Conservation (phyloP, 2,797 vertebrate species). For the Peromyscus eremicus region DNA sequence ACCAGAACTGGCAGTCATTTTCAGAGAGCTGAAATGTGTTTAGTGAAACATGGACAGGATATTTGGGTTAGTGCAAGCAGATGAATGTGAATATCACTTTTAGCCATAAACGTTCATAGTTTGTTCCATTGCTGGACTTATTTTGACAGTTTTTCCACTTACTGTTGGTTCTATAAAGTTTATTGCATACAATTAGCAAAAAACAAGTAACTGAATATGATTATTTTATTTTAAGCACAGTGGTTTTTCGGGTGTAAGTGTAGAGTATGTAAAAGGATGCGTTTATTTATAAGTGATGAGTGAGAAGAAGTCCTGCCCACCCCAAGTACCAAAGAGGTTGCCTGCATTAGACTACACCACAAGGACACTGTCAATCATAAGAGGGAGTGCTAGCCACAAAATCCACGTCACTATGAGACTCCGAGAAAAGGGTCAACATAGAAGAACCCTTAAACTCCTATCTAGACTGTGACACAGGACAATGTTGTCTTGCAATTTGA, state of each 20-base stretch:
- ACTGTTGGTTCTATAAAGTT: conserved; percentile 34
- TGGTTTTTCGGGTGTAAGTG: conserved; percentile 18
- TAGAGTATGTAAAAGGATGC: background rate
- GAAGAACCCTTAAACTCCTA: conserved; percentile 17
- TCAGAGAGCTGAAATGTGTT: conserved; percentile 44
- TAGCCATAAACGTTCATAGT: background rate
- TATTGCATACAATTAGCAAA: conserved; percentile 57
- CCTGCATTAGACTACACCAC: background rate
- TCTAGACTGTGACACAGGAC: background rate
- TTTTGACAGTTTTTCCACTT: conserved; percentile 47
- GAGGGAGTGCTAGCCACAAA: conserved; percentile 16
- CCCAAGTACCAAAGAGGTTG: background rate
- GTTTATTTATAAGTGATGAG: background rate
- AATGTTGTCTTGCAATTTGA: conserved; percentile 54
- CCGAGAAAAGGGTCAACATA: background rate
- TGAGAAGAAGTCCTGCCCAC: background rate
- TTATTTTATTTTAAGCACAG: conserved; percentile 54
- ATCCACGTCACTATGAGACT: background rate
- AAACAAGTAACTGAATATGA: background rate
- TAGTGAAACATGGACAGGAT: background rate
- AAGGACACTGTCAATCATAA: background rate
- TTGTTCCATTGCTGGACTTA: conserved; percentile 49
- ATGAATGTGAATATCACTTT: conserved; percentile 23
- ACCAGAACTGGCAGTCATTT: background rate
- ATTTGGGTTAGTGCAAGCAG: conserved; percentile 43